Evolutionary conservation across 2,888 invertebrate species (phyloP), one percentile per base, ranked within the genome.

Genomic region (Drosophila mettleri): DNA sequence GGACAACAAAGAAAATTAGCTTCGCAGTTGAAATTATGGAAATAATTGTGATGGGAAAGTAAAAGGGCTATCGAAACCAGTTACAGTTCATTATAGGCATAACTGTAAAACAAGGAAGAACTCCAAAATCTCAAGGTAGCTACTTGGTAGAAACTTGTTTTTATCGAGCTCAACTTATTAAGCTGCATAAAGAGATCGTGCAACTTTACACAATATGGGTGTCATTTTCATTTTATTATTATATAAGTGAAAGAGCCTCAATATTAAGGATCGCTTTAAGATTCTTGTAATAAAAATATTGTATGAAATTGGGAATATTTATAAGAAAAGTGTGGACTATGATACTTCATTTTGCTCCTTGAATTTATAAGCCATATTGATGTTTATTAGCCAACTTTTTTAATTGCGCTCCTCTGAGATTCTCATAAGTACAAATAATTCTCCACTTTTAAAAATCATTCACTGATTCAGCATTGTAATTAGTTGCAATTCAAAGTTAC

Each of bases 21-120:
- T 45, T 46, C 24, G 36, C 31, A 4, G 33, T 38, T 31, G n/a
- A 31, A 12, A 8, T 20, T 12, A 22, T 43, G 38, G 33, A 27
- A 22, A 34, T 41, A 63, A 49, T 61, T 69, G 46, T 57, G 52
- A 52, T 49, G 51, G 18, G 64, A 65, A 74, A 69, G 74, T 74
- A 58, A 74, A 74, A 74, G 74, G 74, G 53, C 41, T 49, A 3
- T 45, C 22, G n/a, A 33, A 68, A 60, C 46, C 43, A 57, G 77
- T 77, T 74, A 31, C 18, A 18, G 41, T 12, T 2, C 29, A 18
- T 9, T 14, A 22, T 27, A 6, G n/a, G 41, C 22, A 27, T 55
- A 73, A 73, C 73, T 73, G 73, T 73, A 60, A 73, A 73, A 48
- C 39, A 53, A 73, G 73, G 74, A 73, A 73, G 60, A 46, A 48